Evolutionary conservation across 2,888 invertebrate species (phyloP), one percentile per base, ranked within the genome.

Genomic region (Apamea sordens): DNA sequence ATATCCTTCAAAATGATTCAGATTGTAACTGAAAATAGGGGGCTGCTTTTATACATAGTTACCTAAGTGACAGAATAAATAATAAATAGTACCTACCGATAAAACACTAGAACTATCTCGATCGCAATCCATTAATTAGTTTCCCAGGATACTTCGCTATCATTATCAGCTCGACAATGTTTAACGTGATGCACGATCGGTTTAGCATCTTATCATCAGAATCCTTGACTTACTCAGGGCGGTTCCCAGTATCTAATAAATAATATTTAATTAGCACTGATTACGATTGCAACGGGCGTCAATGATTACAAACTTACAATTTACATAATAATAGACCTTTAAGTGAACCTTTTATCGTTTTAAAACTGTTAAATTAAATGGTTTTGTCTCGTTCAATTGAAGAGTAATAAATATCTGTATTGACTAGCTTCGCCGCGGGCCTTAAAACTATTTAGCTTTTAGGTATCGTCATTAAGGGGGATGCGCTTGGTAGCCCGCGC

Each of bases 221-320:
- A 89, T 89, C 95, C 95, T 95, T 95, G 95, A 93, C 95, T 95
- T 92, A 95, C 93, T 95, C 90, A 90, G 90, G 93, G 92, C 91
- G 92, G 91, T 94, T 93, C 93, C 92, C 92, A 93, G 91, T 91
- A 91, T 68, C 84, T 85, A 73, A 85, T 85, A 79, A 92, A 88
- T 87, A 90, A 83, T 88, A 89, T 89, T 90, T 92, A 93, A 93
- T 93, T 92, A 91, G 83, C 88, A 87, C 89, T 91, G 89, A 91
- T 92, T 90, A 91, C 87, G 79, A 73, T 84, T 87, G 87, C 85
- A 86, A 86, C 77, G 87, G 90, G 91, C 90, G 91, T 91, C 84
- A 92, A 90, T 85, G 80, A 89, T 92, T 91, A 90, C 86, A 90
- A 89, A 90, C 79, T 80, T 73, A 73, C 77, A 83, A 92, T 93